phyloP scores from a whole-genome alignment of 2,113 vertebrate species.

The Lucifuga dentata region DNA sequence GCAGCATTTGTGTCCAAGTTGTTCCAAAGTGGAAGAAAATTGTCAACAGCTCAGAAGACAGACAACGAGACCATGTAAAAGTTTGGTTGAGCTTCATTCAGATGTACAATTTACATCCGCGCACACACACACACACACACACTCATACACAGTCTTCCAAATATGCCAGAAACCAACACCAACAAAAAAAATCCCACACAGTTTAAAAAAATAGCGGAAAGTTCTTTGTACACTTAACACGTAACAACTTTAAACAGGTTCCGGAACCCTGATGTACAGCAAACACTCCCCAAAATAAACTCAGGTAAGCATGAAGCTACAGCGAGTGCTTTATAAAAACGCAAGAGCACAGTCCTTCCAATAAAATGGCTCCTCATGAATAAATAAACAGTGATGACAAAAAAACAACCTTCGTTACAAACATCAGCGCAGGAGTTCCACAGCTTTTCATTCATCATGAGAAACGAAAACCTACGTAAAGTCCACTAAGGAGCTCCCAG shows the following conservation, averaged over 20 bases:
- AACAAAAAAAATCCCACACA: slow-evolving; percentile 57
- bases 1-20: no score
- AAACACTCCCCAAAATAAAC: slow-evolving; percentile 54
- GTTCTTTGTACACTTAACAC: slow-evolving; percentile 69
- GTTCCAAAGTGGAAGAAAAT: no score
- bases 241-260: slow-evolving; percentile 46
- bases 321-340: slow-evolving; percentile 76
- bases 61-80: slow-evolving; percentile 62
- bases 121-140: slow-evolving; percentile 8
- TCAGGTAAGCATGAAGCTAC: slow-evolving; percentile 69
- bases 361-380: slow-evolving; percentile 70
- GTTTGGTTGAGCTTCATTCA: slow-evolving; percentile 79
- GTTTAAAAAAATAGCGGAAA: slow-evolving; percentile 76
- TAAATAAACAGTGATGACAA: slow-evolving; percentile 71
- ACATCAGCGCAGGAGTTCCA: slow-evolving; percentile 32
- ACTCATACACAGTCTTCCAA: slow-evolving; percentile 50
- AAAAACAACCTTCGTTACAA: slow-evolving; percentile 54
- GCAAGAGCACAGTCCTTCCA: slow-evolving; percentile 74
- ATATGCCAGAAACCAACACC: slow-evolving; percentile 66
- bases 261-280: slow-evolving; percentile 40
- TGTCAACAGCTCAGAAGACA: slow-evolving; percentile 35
- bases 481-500: slow-evolving; percentile 49
- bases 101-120: slow-evolving; percentile 50
- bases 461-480: slow-evolving; percentile 8
- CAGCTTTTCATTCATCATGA: slow-evolving; percentile 21